Base-by-base conservation (phyloP, 2,888 invertebrate species). In the Cryptops parisi region DNA sequence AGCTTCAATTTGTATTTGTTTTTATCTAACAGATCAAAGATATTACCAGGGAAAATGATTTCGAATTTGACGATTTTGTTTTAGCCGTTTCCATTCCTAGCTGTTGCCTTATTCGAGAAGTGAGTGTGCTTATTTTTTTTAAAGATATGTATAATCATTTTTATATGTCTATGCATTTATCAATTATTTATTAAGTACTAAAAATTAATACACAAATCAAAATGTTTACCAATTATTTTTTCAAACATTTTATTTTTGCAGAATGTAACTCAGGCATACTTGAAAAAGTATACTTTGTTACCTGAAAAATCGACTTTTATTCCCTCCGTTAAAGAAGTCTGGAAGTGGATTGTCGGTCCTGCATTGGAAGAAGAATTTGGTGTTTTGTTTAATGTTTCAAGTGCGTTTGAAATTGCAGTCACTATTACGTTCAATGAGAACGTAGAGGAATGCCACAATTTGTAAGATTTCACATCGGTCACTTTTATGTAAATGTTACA, bases 21-120 rank as follows among this genome's bases (percentile, higher is more conserved):
- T 41, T 41, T n/a, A 24, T 24, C 15, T 9, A 46, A 38, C 24
- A 55, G 55, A 47, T 55, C 12, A 47, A 38, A 23, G 21, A 22
- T 44, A 12, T n/a, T n/a, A 43, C 68, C 5, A 58, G 60, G 25
- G 54, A 58, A 33, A 62, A 62, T 4, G 63, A 78, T 49, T 84
- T 82, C 63, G 81, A 82, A 60, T 76, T 78, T 54, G 64, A 69
- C 1, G 75, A 76, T 4, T 82, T 83, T 61, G 78, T 80, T 0
- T 76, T 81, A 56, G 80, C 80, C 0, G 70, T 88, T 3, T 81
- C 81, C 0, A 71, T 83, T 50, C 88, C 89, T 0, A 76, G 81
- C 53, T 71, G 78, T 1, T 70, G 81, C 5, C 71, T 78, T 49
- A 63, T 87, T 1, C 72, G 85, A 48, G 83, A 84, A 61, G 53